Conservation (phyloP, 2,113 vertebrate species). For the Lophotis ruficrista region DNA sequence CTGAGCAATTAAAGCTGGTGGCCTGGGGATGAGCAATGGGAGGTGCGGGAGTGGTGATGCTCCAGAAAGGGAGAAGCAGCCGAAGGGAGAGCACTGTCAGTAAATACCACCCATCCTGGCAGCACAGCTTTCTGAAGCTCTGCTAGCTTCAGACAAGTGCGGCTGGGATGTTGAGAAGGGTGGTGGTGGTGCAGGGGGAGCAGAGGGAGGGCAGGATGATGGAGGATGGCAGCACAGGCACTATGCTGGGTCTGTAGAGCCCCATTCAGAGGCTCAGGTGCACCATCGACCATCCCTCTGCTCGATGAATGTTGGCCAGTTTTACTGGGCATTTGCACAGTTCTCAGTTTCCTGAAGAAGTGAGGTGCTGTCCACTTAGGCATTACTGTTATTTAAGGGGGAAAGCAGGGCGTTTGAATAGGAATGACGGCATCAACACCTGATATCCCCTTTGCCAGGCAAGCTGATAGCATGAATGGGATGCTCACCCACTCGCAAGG, state of each 20-base stretch:
- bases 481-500: neutral
- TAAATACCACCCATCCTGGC: neutral
- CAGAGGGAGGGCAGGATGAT: neutral
- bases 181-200: fast-evolving
- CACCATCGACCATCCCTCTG: neutral
- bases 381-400: neutral
- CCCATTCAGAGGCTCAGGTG: neutral
- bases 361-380: neutral
- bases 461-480: neutral
- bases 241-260: fast-evolving
- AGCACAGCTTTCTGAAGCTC: neutral
- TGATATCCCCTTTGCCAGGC: neutral
- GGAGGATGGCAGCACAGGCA: neutral
- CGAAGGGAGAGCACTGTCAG: fast-evolving
- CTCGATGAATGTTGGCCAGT: neutral
- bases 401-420: neutral
- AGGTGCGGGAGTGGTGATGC: neutral
- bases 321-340: neutral
- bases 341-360: neutral
- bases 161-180: neutral
- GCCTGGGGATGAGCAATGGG: neutral
- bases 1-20: neutral
- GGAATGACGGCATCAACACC: neutral
- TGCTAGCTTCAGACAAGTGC: neutral
- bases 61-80: neutral